Evolutionary conservation across 2,797 vertebrate genomes (phyloP).

Genomic region (Astyanax mexicanus): DNA sequence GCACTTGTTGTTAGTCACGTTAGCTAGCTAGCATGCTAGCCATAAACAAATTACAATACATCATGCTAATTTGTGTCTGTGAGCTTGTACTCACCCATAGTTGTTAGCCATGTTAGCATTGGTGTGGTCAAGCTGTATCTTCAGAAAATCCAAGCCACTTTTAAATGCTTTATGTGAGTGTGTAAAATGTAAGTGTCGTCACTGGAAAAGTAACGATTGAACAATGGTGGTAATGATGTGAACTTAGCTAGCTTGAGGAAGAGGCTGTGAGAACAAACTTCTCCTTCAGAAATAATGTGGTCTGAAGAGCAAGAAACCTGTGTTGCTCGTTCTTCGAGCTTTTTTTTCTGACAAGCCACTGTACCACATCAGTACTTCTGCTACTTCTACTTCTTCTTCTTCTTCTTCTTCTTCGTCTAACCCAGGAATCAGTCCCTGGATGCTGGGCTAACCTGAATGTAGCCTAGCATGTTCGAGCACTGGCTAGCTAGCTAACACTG

Average conservation of each 20-base stretch:
- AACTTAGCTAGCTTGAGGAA: conserved; percentile 30
- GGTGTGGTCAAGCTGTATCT: background rate
- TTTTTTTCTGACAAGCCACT: conserved; percentile 32
- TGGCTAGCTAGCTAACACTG: conserved; percentile 37
- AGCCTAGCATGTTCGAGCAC: conserved; percentile 16
- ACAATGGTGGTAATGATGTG: conserved; percentile 10
- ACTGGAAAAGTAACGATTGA: conserved; percentile 1
- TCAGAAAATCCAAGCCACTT: background rate
- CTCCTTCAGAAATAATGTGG: conserved; percentile 31
- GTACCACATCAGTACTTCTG: conserved; percentile 29
- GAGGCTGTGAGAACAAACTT: conserved; percentile 41
- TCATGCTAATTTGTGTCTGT: background rate
- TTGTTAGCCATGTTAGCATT: background rate
- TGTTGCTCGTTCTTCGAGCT: conserved; percentile 14
- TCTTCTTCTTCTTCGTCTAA: conserved; percentile 29
- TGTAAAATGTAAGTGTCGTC: background rate
- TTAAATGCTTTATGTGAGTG: background rate
- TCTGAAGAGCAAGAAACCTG: background rate
- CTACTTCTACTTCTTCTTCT: no score
- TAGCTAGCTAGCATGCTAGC: no score
- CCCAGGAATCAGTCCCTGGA: conserved; percentile 42
- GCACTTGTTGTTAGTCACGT: background rate
- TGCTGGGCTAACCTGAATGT: conserved; percentile 42
- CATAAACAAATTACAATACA: no score
- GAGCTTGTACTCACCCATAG: background rate